Evolutionary conservation across 2,113 vertebrate genomes (phyloP).

Genomic region (Myiopsitta monachus): DNA sequence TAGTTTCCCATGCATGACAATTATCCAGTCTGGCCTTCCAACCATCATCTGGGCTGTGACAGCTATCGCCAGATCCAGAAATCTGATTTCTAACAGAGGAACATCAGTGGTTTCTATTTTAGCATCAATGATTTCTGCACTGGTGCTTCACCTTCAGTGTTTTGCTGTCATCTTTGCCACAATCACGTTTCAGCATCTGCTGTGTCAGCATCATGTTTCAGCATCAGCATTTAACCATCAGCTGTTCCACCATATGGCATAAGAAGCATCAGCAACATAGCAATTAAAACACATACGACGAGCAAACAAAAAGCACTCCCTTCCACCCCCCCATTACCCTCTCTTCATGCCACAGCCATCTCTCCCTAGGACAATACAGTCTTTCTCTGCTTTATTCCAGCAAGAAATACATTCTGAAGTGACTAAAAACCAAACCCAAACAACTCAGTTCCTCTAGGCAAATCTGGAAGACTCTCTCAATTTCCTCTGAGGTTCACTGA

Average conservation of each 20-base stretch:
- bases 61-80: neutral
- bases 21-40: neutral
- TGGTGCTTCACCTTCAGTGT: conserved; percentile 59
- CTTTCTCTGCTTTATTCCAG: neutral
- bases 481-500: conserved; percentile 26
- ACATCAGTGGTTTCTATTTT: neutral
- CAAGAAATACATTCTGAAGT: neutral
- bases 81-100: neutral
- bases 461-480: neutral
- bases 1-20: neutral
- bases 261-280: conserved; percentile 31
- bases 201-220: conserved; percentile 62
- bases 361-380: neutral
- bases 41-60: neutral
- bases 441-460: neutral
- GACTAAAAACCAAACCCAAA: neutral
- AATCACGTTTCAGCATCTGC: conserved; percentile 55
- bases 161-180: conserved; percentile 48
- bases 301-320: conserved; percentile 22
- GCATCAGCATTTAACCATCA: conserved; percentile 71
- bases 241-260: conserved; percentile 71
- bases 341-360: neutral
- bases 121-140: neutral
- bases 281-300: neutral
- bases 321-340: neutral